A percentile compares a stretch with the other conserved stretches of the same genome.
Evolutionary conservation across 2,888 invertebrate species (phyloP).

Genomic region (Caenorhabditis afra): DNA sequence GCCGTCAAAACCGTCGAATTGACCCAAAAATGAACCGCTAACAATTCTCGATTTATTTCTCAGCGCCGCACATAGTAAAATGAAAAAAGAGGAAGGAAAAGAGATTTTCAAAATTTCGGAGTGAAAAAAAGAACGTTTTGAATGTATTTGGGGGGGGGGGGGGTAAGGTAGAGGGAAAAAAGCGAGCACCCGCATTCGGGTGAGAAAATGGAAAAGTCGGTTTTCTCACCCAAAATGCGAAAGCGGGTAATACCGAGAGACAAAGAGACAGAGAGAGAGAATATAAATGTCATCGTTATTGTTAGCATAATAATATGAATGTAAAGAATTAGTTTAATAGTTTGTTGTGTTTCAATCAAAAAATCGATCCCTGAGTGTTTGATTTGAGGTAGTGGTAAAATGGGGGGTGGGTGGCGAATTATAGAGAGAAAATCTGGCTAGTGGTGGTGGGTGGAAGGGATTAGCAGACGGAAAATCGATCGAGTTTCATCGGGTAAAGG

Average conservation of each 20-base stretch:
- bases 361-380: slow-evolving; percentile 39
- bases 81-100: slow-evolving; percentile 13
- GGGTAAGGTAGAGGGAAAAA: background rate
- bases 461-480: background rate
- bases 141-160: background rate
- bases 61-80: slow-evolving; percentile 31
- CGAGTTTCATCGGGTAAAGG: no score
- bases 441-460: background rate
- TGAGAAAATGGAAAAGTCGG: no score
- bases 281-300: no score
- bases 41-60: slow-evolving; percentile 54
- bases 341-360: background rate
- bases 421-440: background rate
- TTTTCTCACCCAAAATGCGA: no score
- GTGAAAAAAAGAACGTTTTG: background rate
- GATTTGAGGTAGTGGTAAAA: slow-evolving; percentile 46
- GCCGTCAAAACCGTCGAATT: slow-evolving; percentile 18
- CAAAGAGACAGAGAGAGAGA: no score
- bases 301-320: no score
- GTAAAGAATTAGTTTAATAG: no score
- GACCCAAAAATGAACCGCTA: background rate
- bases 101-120: slow-evolving; percentile 24
- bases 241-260: no score
- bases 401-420: background rate
- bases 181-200: no score